Base-by-base conservation (phyloP, 2,113 vertebrate genomes). In the Tenrec ecaudatus region DNA sequence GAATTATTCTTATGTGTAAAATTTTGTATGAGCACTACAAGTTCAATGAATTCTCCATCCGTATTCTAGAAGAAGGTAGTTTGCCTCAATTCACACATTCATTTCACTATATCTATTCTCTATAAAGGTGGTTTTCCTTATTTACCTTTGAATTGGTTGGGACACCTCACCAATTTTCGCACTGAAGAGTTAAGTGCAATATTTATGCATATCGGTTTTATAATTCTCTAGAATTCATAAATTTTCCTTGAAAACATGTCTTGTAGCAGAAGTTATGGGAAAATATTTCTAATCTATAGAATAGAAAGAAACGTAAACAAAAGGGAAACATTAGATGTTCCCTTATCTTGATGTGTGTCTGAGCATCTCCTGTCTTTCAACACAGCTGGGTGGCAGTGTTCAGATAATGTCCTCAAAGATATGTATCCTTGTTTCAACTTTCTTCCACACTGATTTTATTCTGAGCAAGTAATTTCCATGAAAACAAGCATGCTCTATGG, bases 151-250 rank as follows among this genome's bases (percentile, higher is more conserved):
- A 83, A 88, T 80, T 88, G 33, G 27, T 36, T 80, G 58, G 36
- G 83, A 92, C 3, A 16, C 40, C 40, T 92, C 76, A 71, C 33
- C 6, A 95, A 17, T n/a, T 92, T 91, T 95, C 62, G 95, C 47
- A 66, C 79, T 92, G 87, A 53, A 90, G 22, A 88, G 15, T 90
- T 86, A 79, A 95, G 94, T 93, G 93, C 92, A 83, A 79, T 75
- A 36, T 94, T 53, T 53, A 53, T 53, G 47, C 47, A 53, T 53
- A 53, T 53, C 11, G 47, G 47, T 53, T 53, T 53, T 90, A 57
- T 92, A 58, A 90, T 43, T 90, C 87, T 91, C 57, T 64, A 3
- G 36, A 79, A 38, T 6, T 76, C 60, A 80, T 62, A 25, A 81
- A 73, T 86, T 77, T 93, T 40, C 47, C 17, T 78, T 40, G 6